Evolutionary conservation across 2,797 vertebrate genomes (phyloP).

Genomic region (Rhynchonycteris naso): DNA sequence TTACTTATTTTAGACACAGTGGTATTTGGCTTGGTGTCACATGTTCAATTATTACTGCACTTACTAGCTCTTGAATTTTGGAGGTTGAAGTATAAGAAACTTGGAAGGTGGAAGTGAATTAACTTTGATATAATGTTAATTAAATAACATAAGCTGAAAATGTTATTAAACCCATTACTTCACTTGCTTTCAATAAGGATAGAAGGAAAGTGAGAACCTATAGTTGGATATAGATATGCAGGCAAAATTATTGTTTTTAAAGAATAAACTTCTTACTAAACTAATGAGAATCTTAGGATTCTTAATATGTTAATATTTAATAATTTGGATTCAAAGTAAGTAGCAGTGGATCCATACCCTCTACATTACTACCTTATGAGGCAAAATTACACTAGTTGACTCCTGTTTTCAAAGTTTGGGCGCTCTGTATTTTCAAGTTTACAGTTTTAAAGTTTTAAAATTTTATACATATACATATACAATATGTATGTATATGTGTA

Average conservation of each 20-base stretch:
- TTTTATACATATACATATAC: slow-evolving; percentile 48
- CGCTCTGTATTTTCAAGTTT: slow-evolving; percentile 75
- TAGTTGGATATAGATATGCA: not conserved
- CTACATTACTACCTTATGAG: slow-evolving; percentile 49
- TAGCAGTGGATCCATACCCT: not conserved
- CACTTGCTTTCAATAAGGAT: not conserved
- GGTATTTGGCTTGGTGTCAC: slow-evolving; percentile 31
- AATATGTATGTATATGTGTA: too few species aligned
- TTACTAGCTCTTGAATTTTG: slow-evolving; percentile 38
- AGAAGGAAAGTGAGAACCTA: not conserved
- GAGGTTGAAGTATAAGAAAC: slow-evolving; percentile 26
- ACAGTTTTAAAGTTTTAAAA: slow-evolving; percentile 76
- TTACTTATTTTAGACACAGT: slow-evolving; percentile 49
- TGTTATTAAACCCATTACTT: not conserved
- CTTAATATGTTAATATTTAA: slow-evolving; percentile 28
- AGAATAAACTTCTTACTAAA: not conserved
- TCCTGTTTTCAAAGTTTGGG: slow-evolving; percentile 69
- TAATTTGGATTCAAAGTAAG: slow-evolving; percentile 38
- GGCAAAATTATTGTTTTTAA: slow-evolving; percentile 9
- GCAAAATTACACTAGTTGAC: slow-evolving; percentile 56
- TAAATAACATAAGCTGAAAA: not conserved
- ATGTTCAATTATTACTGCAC: not conserved
- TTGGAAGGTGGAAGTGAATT: not conserved
- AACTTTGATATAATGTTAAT: slow-evolving; percentile 6
- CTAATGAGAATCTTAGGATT: slow-evolving; percentile 5